Conservation (phyloP, 2,113 vertebrate species). For the Circaetus cinerascens region DNA sequence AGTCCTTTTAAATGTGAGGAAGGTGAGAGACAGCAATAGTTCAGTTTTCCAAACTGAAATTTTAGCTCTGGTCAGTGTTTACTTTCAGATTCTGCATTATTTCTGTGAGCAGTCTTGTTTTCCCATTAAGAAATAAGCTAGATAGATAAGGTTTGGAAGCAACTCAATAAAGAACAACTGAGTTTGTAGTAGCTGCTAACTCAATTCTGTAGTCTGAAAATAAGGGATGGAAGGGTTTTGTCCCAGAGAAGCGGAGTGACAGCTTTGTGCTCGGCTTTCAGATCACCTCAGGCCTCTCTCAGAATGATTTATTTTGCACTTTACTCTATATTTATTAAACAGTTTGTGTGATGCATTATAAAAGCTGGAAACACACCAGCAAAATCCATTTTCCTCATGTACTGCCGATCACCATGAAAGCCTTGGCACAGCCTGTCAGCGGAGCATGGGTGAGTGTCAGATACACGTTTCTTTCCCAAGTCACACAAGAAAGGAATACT, state of each 20-base stretch:
- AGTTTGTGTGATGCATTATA: not conserved
- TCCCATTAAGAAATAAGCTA: not conserved
- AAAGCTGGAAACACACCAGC: not conserved
- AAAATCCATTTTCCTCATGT: slow-evolving; percentile 1
- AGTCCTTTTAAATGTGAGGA: not conserved
- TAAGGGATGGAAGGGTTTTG: not conserved
- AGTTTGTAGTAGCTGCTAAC: not conserved
- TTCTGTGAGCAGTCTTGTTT: not conserved
- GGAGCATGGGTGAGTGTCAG: not conserved
- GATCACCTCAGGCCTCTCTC: not conserved
- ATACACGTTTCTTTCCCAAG: not conserved
- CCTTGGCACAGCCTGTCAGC: not conserved
- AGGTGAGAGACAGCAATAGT: not conserved
- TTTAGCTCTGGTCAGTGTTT: not conserved
- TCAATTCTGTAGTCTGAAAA: not conserved
- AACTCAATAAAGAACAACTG: not conserved
- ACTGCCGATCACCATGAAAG: not conserved
- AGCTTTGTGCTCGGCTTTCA: not conserved
- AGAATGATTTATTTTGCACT: not conserved
- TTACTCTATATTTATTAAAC: not conserved
- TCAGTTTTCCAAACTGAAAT: not conserved
- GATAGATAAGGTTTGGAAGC: not conserved
- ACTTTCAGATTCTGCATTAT: not conserved
- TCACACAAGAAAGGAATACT: not conserved
- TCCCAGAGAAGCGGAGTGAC: not conserved